These are phyloP conservation scores for Corvus moneduloides DNA, from an alignment of 2,113 vertebrate genomes.

Conservation along the genomic window DNA sequence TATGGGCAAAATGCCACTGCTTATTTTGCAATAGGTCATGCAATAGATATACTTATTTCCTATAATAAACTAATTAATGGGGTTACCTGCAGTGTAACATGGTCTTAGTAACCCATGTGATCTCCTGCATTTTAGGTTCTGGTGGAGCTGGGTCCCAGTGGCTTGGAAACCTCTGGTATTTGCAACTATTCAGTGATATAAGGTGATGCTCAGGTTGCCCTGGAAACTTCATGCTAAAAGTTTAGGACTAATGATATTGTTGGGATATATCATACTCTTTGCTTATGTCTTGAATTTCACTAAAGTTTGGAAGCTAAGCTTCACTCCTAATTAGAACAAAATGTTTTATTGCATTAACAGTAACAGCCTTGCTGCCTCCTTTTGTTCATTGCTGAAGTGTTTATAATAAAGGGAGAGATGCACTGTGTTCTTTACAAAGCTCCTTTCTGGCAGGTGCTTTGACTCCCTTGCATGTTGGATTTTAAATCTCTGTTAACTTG, in stretches of 20 bases:
- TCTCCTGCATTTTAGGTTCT: background rate
- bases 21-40: background rate
- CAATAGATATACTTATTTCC: background rate
- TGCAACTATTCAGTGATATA: background rate
- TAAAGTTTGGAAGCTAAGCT: background rate
- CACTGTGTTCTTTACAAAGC: background rate
- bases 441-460: background rate
- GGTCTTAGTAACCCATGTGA: background rate
- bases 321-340: background rate
- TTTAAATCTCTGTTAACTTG: background rate
- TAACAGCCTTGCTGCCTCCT: background rate
- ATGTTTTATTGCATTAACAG: background rate
- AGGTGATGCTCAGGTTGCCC: background rate
- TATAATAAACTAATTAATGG: background rate
- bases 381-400: fast-evolving
- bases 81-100: background rate
- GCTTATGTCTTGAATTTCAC: background rate
- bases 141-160: background rate
- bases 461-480: background rate
- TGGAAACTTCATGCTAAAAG: background rate
- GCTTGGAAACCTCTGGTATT: background rate
- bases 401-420: background rate
- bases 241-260: background rate
- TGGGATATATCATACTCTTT: background rate
- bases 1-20: background rate